Conservation (phyloP, 2,113 vertebrate genomes). For the Grallaria varia region DNA sequence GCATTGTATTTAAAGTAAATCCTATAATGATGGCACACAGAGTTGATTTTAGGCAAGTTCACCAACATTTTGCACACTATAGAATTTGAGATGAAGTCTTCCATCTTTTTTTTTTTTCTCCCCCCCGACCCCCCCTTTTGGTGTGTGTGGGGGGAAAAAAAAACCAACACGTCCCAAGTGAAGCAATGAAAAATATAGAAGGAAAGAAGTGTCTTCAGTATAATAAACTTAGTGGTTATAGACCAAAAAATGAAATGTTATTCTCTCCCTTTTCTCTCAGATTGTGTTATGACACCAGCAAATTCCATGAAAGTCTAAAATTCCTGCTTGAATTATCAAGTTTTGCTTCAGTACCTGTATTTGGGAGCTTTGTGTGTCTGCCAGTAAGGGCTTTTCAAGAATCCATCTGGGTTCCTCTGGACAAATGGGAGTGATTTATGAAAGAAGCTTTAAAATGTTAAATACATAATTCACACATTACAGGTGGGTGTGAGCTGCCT, state of each 20-base stretch:
- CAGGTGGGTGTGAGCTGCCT: slow-evolving; percentile 40
- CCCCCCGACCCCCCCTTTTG: too few species aligned
- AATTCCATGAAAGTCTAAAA: not conserved
- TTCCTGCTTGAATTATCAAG: not conserved
- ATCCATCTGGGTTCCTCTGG: not conserved
- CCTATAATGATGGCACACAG: not conserved
- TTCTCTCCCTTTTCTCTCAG: not conserved
- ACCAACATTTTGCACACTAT: not conserved
- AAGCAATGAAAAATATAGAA: not conserved
- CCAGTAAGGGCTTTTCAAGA: not conserved
- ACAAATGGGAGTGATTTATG: slow-evolving; percentile 51
- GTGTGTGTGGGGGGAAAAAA: accelerated
- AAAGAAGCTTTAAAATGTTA: slow-evolving; percentile 49
- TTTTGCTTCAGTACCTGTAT: not conserved
- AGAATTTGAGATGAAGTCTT: not conserved
- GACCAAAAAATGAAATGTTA: not conserved
- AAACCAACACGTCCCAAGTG: not conserved
- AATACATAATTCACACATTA: slow-evolving; percentile 45
- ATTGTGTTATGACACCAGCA: not conserved
- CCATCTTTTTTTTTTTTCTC: not conserved
- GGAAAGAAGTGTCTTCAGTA: not conserved
- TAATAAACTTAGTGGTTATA: not conserved
- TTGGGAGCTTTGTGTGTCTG: not conserved
- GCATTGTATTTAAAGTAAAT: not conserved
- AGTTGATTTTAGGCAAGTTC: not conserved